phyloP scores from a whole-genome alignment of 2,888 invertebrate species.

The Lampropteryx suffumata region DNA sequence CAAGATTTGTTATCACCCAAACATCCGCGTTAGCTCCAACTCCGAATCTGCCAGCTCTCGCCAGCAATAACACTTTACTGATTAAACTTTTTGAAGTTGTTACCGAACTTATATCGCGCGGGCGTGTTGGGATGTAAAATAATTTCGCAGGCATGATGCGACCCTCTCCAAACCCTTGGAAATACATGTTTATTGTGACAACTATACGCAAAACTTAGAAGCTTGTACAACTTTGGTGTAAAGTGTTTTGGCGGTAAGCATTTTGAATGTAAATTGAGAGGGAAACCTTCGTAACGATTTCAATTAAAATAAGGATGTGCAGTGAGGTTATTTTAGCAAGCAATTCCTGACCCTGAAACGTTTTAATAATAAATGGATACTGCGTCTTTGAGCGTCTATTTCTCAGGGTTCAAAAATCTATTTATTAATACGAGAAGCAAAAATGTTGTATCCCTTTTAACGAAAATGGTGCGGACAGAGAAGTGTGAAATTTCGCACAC shows the following conservation, averaged over 20 bases:
- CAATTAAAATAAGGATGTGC: background rate
- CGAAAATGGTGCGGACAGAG: too few relatives aligned
- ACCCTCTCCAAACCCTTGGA: constrained; percentile 22
- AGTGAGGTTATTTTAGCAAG: background rate
- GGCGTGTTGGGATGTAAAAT: constrained; percentile 36
- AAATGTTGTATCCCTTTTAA: too few relatives aligned
- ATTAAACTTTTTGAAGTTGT: constrained; percentile 46
- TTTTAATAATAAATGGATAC: too few relatives aligned
- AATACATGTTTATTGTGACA: constrained; percentile 31
- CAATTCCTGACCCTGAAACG: too few relatives aligned
- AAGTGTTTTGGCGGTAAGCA: constrained; percentile 17
- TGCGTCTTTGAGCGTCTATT: too few relatives aligned
- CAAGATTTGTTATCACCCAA: background rate
- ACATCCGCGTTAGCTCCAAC: constrained; percentile 10
- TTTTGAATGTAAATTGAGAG: constrained; percentile 14
- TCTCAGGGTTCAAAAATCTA: too few relatives aligned
- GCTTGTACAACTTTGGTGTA: constrained; percentile 14
- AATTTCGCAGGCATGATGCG: constrained; percentile 31
- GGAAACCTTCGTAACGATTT: constrained; percentile 1
- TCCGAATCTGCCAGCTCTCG: constrained; percentile 12
- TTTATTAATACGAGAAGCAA: too few relatives aligned
- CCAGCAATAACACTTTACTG: constrained; percentile 37
- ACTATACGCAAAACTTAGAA: constrained; percentile 22
- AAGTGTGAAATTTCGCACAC: too few relatives aligned
- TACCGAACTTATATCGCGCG: constrained; percentile 35